phyloP scores from a whole-genome alignment of 2,797 vertebrate genomes.

The Psittacula derbiana region DNA sequence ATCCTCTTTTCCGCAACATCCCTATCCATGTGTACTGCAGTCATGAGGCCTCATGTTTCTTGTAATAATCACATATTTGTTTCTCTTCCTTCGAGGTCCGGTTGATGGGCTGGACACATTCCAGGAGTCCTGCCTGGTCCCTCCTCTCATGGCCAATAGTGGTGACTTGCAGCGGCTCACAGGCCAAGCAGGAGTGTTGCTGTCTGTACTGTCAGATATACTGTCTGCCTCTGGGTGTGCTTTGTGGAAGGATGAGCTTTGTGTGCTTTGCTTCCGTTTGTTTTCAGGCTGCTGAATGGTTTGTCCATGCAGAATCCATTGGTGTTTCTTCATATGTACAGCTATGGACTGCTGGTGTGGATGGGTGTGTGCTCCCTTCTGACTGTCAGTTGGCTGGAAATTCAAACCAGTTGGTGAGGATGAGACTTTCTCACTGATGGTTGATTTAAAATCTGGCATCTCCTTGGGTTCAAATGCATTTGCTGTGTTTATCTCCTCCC shows the following conservation, averaged over 20 bases:
- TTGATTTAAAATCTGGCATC: neutral
- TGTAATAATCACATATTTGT: neutral
- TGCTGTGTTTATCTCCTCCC: neutral
- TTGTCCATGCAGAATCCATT: neutral
- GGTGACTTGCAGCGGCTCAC: neutral
- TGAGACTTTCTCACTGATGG: neutral
- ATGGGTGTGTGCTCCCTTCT: neutral
- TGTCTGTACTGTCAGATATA: neutral
- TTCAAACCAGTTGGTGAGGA: neutral
- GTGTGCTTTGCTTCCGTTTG: neutral
- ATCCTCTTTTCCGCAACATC: neutral
- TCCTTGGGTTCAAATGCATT: neutral
- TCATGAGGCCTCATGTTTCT: neutral
- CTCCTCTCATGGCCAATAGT: fast-evolving
- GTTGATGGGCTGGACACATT: neutral
- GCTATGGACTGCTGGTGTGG: neutral
- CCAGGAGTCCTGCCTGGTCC: neutral
- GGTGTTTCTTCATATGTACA: neutral
- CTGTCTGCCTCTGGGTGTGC: neutral
- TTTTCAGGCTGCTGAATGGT: neutral
- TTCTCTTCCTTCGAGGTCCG: neutral
- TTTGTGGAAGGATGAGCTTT: neutral
- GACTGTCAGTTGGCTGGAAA: neutral
- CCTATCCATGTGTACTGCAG: neutral
- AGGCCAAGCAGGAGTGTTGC: neutral